Evolutionary conservation across 23 tunicate genomes (phyloP).

Genomic region (Corella eumyota): DNA sequence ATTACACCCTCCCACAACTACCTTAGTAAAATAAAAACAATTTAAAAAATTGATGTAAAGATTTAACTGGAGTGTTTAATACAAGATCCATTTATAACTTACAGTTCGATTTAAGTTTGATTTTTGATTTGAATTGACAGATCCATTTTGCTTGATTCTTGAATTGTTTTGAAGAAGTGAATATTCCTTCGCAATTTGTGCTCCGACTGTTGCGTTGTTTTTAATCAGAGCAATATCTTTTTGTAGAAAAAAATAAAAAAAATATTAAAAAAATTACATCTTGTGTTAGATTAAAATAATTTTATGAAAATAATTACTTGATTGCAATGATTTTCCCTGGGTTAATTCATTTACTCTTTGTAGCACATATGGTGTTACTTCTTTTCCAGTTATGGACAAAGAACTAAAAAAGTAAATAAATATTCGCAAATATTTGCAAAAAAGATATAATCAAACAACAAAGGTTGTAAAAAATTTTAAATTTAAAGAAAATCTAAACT

Average conservation of each 20-base stretch:
- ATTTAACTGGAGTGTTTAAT: too few relatives aligned
- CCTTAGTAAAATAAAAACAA: conserved; percentile 8
- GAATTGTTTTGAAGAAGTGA: too few relatives aligned
- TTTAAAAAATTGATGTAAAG: too few relatives aligned
- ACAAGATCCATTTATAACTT: too few relatives aligned
- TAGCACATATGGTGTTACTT: conserved; percentile 75
- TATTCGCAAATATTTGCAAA: too few relatives aligned
- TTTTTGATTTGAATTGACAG: too few relatives aligned
- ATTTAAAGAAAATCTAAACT: too few relatives aligned
- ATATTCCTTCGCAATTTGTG: conserved; percentile 44
- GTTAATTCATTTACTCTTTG: conserved; percentile 56
- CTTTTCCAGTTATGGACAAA: conserved; percentile 29
- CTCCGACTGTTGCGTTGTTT: conserved; percentile 67
- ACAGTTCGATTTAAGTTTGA: too few relatives aligned
- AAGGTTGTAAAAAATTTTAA: too few relatives aligned
- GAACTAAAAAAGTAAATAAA: background rate
- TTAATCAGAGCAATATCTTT: conserved; percentile 64
- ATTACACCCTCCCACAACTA: conserved; percentile 72
- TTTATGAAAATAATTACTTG: conserved; percentile 27
- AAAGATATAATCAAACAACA: too few relatives aligned
- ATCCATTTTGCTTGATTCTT: too few relatives aligned
- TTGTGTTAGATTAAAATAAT: background rate
- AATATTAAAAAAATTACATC: background rate
- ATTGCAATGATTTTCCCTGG: conserved; percentile 44
- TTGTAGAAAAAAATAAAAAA: background rate